phyloP scores from a whole-genome alignment of 1,140 invertebrate genomes.

The Ceratoteleas bidentatus region DNA sequence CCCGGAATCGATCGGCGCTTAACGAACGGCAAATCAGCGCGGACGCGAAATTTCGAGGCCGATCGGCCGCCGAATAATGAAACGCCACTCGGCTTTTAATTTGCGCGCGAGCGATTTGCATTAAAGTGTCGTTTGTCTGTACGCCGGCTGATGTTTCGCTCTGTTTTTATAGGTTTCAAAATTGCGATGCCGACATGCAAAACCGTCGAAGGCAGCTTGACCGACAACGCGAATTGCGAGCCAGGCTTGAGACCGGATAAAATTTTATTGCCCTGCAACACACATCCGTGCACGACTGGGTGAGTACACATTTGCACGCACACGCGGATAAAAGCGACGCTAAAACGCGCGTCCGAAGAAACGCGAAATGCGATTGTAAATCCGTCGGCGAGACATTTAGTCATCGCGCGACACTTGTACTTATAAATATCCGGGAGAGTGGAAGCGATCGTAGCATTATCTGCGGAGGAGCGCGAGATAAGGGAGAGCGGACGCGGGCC shows the following conservation, averaged over 20 bases:
- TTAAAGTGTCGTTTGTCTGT: constrained; percentile 49
- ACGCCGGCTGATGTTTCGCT: constrained; percentile 34
- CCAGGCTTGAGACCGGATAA: constrained; percentile 87
- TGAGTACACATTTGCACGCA: constrained; percentile 82
- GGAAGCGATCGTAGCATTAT: constrained; percentile 6
- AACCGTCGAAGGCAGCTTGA: constrained; percentile 88
- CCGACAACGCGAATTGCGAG: constrained; percentile 90
- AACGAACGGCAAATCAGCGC: too few species aligned
- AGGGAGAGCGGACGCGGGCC: constrained; percentile 1
- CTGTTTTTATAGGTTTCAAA: constrained; percentile 87
- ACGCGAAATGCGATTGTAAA: constrained; percentile 34
- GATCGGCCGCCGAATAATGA: constrained; percentile 28
- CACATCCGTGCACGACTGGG: constrained; percentile 92
- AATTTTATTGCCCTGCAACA: constrained; percentile 90
- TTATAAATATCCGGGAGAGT: constrained; percentile 27
- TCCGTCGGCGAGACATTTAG: not conserved
- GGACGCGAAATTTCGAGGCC: not conserved
- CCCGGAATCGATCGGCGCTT: too few species aligned
- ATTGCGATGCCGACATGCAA: constrained; percentile 90
- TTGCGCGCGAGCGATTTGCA: constrained; percentile 19
- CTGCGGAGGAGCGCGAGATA: not conserved
- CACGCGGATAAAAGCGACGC: constrained; percentile 45
- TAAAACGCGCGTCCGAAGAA: constrained; percentile 39
- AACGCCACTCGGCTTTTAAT: constrained; percentile 33
- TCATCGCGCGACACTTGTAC: constrained; percentile 9